phyloP scores from a whole-genome alignment of 1,140 invertebrate species.

The Leguminivora glycinivorella region DNA sequence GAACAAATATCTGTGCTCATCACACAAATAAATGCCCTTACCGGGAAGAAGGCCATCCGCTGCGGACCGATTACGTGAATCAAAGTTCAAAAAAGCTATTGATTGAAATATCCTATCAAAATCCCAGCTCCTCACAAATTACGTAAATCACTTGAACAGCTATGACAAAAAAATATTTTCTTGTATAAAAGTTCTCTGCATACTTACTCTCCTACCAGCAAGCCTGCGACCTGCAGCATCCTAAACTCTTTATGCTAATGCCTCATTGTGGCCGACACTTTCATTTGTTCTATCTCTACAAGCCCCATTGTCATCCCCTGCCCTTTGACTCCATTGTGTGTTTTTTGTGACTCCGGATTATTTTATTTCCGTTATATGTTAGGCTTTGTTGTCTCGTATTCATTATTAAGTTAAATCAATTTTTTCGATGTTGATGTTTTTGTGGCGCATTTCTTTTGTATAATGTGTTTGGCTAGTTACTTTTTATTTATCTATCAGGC shows the following conservation, averaged over 20 bases:
- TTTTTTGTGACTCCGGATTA: slow-evolving; percentile 73
- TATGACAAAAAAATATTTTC: neutral
- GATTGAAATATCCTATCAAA: too few relatives aligned
- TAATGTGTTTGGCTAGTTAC: slow-evolving; percentile 4
- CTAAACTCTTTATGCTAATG: slow-evolving; percentile 70
- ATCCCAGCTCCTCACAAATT: too few relatives aligned
- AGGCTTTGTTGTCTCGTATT: slow-evolving; percentile 63
- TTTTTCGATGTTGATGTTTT: slow-evolving; percentile 35
- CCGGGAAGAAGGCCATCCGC: too few relatives aligned
- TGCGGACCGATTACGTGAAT: too few relatives aligned
- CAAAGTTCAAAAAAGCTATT: too few relatives aligned
- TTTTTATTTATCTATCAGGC: neutral
- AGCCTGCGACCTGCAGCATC: slow-evolving; percentile 31
- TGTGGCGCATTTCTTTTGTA: slow-evolving; percentile 14
- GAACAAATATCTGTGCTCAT: too few relatives aligned
- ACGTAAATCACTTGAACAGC: too few relatives aligned
- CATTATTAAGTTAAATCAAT: slow-evolving; percentile 51
- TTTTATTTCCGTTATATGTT: slow-evolving; percentile 75
- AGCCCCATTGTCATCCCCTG: slow-evolving; percentile 63
- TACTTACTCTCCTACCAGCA: neutral
- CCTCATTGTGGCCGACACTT: slow-evolving; percentile 60
- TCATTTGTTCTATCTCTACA: slow-evolving; percentile 68
- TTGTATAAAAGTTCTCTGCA: neutral
- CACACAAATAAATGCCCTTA: too few relatives aligned
- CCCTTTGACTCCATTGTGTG: slow-evolving; percentile 76